phyloP scores from a whole-genome alignment of 2,888 invertebrate genomes.

The Aproaerema taeniolella region DNA sequence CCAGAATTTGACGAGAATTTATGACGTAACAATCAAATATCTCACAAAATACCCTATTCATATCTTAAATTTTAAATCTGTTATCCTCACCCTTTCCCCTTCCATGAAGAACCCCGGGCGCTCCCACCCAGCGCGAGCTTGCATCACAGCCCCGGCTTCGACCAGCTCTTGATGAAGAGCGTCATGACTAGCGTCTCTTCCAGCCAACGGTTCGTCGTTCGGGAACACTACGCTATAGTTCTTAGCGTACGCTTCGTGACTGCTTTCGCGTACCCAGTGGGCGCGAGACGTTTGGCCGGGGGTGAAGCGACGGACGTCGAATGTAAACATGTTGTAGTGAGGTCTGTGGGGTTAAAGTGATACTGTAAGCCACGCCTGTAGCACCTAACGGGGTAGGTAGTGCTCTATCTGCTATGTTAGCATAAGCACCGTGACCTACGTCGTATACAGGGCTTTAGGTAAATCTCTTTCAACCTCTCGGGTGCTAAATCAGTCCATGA shows the following conservation, averaged over 20 bases:
- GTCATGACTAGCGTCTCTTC: constrained; percentile 78
- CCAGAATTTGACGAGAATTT: too few species aligned
- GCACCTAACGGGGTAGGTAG: too few species aligned
- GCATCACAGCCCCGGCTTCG: constrained; percentile 90
- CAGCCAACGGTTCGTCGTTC: constrained; percentile 89
- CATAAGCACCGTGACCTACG: too few species aligned
- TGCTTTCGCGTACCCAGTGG: constrained; percentile 88
- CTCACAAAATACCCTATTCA: too few species aligned
- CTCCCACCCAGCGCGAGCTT: constrained; percentile 93
- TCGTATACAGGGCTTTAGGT: too few species aligned
- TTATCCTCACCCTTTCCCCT: constrained; percentile 47
- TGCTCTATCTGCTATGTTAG: not conserved
- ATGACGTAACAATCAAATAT: too few species aligned
- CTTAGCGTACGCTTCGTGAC: constrained; percentile 93
- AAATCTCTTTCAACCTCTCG: too few species aligned
- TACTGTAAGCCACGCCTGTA: too few species aligned
- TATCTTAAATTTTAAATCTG: too few species aligned
- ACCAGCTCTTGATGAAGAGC: constrained; percentile 79
- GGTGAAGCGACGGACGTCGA: constrained; percentile 91
- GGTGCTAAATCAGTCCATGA: too few species aligned
- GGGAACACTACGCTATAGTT: constrained; percentile 89
- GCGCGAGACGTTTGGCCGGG: constrained; percentile 82
- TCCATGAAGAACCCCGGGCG: constrained; percentile 88
- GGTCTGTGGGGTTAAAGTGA: constrained; percentile 82
- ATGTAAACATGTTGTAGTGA: constrained; percentile 89